Evolutionary conservation across 2,797 vertebrate genomes (phyloP).

Genomic region (Acanthis flammea): DNA sequence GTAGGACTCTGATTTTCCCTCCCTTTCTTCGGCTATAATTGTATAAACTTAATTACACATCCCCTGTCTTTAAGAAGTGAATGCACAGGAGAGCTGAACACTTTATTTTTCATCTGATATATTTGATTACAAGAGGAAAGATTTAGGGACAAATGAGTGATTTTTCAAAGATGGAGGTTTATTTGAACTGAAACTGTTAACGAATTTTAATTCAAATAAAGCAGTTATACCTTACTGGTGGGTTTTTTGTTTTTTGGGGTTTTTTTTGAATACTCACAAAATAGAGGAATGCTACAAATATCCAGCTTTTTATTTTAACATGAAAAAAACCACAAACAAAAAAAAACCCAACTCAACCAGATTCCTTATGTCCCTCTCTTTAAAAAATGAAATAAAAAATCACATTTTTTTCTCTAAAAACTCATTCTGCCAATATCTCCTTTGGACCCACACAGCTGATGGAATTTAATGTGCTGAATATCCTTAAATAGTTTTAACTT

Average conservation of each 20-base stretch:
- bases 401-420: not conserved
- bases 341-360: fast-evolving
- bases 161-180: not conserved
- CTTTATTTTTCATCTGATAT: not conserved
- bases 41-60: not conserved
- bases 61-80: not conserved
- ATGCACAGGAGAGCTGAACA: not conserved
- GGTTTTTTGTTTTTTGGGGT: too few relatives aligned
- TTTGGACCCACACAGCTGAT: not conserved
- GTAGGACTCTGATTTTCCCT: not conserved
- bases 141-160: not conserved
- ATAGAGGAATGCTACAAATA: not conserved
- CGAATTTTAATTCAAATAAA: not conserved
- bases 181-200: not conserved
- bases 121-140: not conserved
- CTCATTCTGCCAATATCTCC: not conserved
- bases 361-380: not conserved
- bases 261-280: not conserved
- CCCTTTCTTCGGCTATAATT: not conserved
- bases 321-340: not conserved
- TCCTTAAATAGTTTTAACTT: not conserved
- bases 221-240: not conserved
- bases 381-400: not conserved
- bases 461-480: not conserved
- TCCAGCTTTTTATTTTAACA: not conserved